Percentiles rank a stretch among this genome's conserved stretches.
These are phyloP conservation scores for Thunnus maccoyii DNA, from an alignment of 2,113 vertebrate species.

Conservation along the genomic window DNA sequence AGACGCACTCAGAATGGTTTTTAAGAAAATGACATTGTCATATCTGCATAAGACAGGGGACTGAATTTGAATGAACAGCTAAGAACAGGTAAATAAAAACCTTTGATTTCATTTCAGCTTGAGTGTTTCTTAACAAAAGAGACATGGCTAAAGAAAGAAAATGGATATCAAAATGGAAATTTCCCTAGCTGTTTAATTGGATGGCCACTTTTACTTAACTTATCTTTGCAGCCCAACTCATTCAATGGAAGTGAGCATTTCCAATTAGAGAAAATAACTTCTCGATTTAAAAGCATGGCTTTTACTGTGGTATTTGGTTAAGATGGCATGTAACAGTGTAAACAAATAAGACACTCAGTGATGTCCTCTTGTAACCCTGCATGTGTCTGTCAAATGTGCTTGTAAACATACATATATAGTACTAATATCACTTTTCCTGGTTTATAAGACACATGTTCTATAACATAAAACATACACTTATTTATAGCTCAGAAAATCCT, in stretches of 20 bases:
- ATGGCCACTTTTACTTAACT: conserved; percentile 84
- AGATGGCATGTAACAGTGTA: conserved; percentile 60
- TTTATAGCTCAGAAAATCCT: conserved; percentile 61
- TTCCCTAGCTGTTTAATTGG: conserved; percentile 85
- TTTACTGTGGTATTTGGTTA: conserved; percentile 63
- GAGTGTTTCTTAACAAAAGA: conserved; percentile 85
- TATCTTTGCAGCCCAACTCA: conserved; percentile 75
- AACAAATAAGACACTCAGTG: conserved; percentile 61
- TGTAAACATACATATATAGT: conserved; percentile 7
- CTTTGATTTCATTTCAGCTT: conserved; percentile 86
- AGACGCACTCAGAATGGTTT: conserved; percentile 65
- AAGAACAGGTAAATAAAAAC: conserved; percentile 84
- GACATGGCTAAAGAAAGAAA: conserved; percentile 75
- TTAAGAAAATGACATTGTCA: conserved; percentile 76
- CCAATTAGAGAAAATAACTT: conserved; percentile 73
- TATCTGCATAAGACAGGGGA: conserved; percentile 83
- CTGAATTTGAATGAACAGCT: conserved; percentile 75
- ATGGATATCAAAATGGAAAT: conserved; percentile 80
- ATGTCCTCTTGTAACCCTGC: conserved; percentile 48
- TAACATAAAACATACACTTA: conserved; percentile 61
- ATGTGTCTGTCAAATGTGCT: conserved; percentile 38
- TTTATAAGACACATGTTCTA: conserved; percentile 44
- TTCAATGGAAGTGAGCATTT: conserved; percentile 12
- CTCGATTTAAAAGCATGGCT: conserved; percentile 70
- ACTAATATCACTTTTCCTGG: conserved; percentile 27